Conservation (phyloP, 2,888 invertebrate genomes). For the Corbicula japonica region DNA sequence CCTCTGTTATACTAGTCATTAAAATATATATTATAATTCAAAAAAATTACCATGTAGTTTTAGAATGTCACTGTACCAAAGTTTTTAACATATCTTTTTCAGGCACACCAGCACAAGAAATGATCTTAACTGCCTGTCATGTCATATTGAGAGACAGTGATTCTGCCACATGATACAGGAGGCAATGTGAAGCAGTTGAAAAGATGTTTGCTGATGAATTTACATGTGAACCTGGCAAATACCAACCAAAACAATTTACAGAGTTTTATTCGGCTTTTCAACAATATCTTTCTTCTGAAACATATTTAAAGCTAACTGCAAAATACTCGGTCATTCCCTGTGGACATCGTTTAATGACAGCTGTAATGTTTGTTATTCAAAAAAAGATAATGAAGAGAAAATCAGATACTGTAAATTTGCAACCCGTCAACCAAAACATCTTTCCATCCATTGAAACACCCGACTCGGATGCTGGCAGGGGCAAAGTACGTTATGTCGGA, state of each 20-base stretch:
- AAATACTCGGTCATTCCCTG: background rate
- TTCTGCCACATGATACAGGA: background rate
- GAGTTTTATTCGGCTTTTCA: slow-evolving; percentile 18
- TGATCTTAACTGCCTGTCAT: background rate
- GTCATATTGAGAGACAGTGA: background rate
- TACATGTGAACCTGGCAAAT: slow-evolving; percentile 9
- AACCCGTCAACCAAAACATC: background rate
- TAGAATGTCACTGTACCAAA: background rate
- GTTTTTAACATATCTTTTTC: background rate
- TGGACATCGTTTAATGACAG: slow-evolving; percentile 4
- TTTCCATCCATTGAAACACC: background rate
- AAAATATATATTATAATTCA: background rate
- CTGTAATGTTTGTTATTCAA: slow-evolving; percentile 28
- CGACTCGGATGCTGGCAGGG: background rate
- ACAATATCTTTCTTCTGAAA: background rate
- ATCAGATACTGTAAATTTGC: background rate
- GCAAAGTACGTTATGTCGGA: slow-evolving; percentile 40
- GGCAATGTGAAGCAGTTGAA: background rate
- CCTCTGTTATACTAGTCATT: background rate
- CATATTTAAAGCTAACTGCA: background rate
- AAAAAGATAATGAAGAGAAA: background rate
- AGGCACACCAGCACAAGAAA: background rate
- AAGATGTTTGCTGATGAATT: background rate
- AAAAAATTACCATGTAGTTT: background rate
- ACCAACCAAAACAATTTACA: slow-evolving; percentile 16